Conservation (phyloP, 2,888 invertebrate genomes). For the Plusia festucae region DNA sequence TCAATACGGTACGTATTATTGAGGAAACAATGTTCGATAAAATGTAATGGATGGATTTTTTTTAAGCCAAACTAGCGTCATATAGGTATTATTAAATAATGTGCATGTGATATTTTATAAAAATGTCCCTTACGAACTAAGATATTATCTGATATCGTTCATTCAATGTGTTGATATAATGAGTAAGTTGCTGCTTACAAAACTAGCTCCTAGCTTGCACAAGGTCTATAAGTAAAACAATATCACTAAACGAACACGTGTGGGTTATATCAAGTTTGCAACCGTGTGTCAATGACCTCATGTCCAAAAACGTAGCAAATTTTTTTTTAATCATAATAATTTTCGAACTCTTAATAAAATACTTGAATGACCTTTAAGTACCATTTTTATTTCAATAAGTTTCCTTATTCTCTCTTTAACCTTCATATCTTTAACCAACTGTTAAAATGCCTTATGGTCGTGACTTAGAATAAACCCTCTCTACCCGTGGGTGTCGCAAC, state of each 20-base stretch:
- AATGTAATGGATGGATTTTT: neutral
- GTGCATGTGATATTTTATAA: too few species aligned
- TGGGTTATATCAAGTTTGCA: neutral
- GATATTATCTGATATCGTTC: neutral
- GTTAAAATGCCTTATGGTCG: too few species aligned
- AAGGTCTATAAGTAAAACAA: neutral
- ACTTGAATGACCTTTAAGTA: too few species aligned
- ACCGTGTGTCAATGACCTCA: slow-evolving; percentile 1
- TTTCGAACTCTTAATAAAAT: too few species aligned
- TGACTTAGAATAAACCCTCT: too few species aligned
- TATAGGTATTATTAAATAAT: too few species aligned
- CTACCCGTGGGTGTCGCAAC: too few species aligned
- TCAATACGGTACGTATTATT: neutral
- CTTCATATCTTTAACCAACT: too few species aligned
- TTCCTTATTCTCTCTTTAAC: too few species aligned
- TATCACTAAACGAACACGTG: slow-evolving; percentile 3
- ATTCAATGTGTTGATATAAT: neutral
- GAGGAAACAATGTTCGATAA: neutral
- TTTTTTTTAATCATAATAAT: too few species aligned
- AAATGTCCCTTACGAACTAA: neutral
- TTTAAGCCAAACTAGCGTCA: too few species aligned
- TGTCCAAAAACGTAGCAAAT: neutral
- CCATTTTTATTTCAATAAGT: too few species aligned
- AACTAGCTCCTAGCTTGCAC: slow-evolving; percentile 4
- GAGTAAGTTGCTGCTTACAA: neutral